Evolutionary conservation across 2,113 vertebrate genomes (phyloP).

Genomic region (Stegostoma tigrinum): DNA sequence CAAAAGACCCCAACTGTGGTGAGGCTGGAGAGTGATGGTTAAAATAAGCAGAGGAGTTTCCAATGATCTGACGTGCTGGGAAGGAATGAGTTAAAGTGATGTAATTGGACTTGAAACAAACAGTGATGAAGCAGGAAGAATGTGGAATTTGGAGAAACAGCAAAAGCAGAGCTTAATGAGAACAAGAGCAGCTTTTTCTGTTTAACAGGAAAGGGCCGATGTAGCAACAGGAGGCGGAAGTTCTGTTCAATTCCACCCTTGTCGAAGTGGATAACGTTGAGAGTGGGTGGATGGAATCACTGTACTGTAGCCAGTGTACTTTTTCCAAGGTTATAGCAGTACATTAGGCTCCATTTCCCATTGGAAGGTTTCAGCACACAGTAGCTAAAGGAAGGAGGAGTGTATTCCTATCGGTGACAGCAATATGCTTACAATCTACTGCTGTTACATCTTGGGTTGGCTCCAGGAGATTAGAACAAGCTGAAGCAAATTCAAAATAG

Average conservation of each 20-base stretch:
- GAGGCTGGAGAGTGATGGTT: background rate
- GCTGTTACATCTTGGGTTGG: background rate
- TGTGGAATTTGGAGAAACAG: background rate
- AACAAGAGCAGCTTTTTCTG: background rate
- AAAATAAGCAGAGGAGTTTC: background rate
- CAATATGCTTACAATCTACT: background rate
- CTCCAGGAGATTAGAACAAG: background rate
- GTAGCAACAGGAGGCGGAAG: background rate
- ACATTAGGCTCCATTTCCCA: background rate
- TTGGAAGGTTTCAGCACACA: background rate
- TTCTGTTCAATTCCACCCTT: background rate
- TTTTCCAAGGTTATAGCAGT: constrained; percentile 10
- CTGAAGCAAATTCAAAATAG: background rate
- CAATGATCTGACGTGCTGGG: background rate
- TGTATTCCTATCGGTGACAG: background rate
- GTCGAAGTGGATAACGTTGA: background rate
- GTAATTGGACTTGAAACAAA: background rate
- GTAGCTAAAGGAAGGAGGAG: background rate
- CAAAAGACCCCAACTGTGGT: background rate
- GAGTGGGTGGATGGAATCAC: background rate
- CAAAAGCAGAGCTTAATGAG: background rate
- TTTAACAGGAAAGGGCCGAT: background rate
- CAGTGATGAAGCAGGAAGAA: background rate
- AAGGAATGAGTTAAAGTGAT: constrained; percentile 1
- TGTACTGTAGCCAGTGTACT: background rate